A percentile compares a stretch with the other conserved stretches of the same genome.
Evolutionary conservation across 1,140 invertebrate species (phyloP).

Genomic region (Neodiprion pinetum): DNA sequence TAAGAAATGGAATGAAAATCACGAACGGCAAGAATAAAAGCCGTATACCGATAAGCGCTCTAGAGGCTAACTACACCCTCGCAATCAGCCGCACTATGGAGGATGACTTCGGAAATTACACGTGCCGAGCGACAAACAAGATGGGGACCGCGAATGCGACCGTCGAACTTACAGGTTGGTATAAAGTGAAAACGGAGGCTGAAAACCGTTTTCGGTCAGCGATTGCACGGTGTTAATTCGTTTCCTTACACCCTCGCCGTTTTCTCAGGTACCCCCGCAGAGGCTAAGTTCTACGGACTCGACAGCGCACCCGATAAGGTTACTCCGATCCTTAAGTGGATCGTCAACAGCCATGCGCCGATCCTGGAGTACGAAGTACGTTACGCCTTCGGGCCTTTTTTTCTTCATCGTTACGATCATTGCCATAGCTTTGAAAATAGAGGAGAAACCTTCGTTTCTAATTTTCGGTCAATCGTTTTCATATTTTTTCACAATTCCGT

Average conservation of each 20-base stretch:
- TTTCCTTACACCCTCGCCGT: constrained; percentile 13
- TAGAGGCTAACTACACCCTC: constrained; percentile 39
- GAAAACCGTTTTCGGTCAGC: background rate
- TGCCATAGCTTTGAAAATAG: too few relatives aligned
- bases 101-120: constrained; percentile 49
- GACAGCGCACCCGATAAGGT: constrained; percentile 44
- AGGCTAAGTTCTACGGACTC: constrained; percentile 36
- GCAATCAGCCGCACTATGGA: constrained; percentile 39
- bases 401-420: too few relatives aligned
- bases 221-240: background rate
- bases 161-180: constrained; percentile 42
- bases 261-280: constrained; percentile 44
- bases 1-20: constrained; percentile 30
- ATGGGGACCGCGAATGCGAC: constrained; percentile 34
- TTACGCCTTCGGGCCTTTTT: background rate
- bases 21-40: constrained; percentile 31
- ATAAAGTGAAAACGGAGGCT: background rate
- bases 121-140: constrained; percentile 44
- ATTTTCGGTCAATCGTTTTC: too few relatives aligned
- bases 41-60: constrained; percentile 18
- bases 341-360: constrained; percentile 59
- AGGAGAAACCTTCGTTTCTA: too few relatives aligned
- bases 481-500: too few relatives aligned
- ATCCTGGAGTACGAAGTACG: constrained; percentile 57
- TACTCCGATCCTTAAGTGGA: constrained; percentile 58